Evolutionary conservation across 2,113 vertebrate species (phyloP).

Genomic region (Patagioenas fasciata): DNA sequence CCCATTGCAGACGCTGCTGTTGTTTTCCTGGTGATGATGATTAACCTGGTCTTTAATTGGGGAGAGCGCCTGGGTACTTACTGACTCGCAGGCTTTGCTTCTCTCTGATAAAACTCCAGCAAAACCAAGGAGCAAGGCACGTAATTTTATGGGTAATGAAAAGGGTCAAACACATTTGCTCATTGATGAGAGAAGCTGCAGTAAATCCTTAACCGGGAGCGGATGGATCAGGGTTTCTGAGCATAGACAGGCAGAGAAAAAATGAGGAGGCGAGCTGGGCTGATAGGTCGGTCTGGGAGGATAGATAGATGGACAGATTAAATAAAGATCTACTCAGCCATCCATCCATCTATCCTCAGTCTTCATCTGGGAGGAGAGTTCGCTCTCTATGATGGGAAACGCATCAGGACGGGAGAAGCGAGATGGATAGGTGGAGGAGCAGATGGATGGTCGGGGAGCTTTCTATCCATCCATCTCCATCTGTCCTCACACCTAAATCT

Average conservation of each 20-base stretch:
- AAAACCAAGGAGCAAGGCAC: not conserved
- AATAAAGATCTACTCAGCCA: slow-evolving; percentile 48
- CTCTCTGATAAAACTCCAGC: not conserved
- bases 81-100: not conserved
- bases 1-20: not conserved
- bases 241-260: not conserved
- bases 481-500: slow-evolving; percentile 19
- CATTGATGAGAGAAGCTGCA: slow-evolving; percentile 27
- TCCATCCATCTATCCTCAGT: slow-evolving; percentile 25
- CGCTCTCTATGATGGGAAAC: not conserved
- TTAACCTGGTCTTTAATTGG: not conserved
- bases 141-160: slow-evolving; percentile 33
- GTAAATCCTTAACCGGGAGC: slow-evolving; percentile 34
- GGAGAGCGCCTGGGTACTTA: not conserved
- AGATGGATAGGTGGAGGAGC: slow-evolving; percentile 22
- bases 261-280: not conserved
- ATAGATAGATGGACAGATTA: slow-evolving; percentile 43
- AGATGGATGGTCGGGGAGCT: slow-evolving; percentile 29
- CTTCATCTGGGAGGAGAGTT: slow-evolving; percentile 8
- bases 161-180: slow-evolving; percentile 33
- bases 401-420: not conserved
- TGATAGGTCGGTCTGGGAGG: slow-evolving; percentile 31
- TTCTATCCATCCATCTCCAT: slow-evolving; percentile 38
- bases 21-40: not conserved
- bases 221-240: not conserved